Evolutionary conservation across 2,888 invertebrate genomes (phyloP), one percentile per base, ranked within the genome.

Genomic region (Gortyna flavago): DNA sequence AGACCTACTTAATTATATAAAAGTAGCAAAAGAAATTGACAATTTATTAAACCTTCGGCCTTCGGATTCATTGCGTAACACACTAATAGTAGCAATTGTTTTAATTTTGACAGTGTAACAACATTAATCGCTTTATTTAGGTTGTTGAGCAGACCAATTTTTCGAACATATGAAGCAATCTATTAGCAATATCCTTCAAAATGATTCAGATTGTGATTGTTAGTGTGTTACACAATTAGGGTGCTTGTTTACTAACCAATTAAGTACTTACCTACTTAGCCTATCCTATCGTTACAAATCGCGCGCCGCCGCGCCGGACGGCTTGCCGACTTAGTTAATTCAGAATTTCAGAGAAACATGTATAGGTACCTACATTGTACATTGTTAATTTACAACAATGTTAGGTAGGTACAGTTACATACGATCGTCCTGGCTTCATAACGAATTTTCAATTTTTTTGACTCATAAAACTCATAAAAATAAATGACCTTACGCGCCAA

Each of bases 401-500:
- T 54, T 29, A n/a, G n/a, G n/a, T n/a, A n/a, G n/a, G n/a, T n/a
- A n/a, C 21, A 44, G 54, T 8, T 38, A 7, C 25, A 54, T 9
- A 54, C 44, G 44, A n/a, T 61, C 41, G 29, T 13, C 32, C 13
- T 35, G 51, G 57, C 21, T 66, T 66, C 57, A 59, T 18, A 62
- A 61, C 16, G 21, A 66, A 70, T 59, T 32, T 25, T 21, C n/a
- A 9, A 72, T 74, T 82, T 77, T 74, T 61, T 72, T 11, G 54
- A 48, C 67, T 61, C 62, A 16, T 73, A 77, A 67, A 76, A 48
- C 67, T 61, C 62, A 16, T 73, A 77, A 67, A 76, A 77, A 68
- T 51, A 74, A 62, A 38, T n/a, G n/a, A 75, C 25, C 7, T 62
- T 54, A 51, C 41, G 57, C 48, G 59, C 35, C 29, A 64, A 54